Evolutionary conservation across 2,797 vertebrate species (phyloP).

Genomic region (Jordanella pulchra): DNA sequence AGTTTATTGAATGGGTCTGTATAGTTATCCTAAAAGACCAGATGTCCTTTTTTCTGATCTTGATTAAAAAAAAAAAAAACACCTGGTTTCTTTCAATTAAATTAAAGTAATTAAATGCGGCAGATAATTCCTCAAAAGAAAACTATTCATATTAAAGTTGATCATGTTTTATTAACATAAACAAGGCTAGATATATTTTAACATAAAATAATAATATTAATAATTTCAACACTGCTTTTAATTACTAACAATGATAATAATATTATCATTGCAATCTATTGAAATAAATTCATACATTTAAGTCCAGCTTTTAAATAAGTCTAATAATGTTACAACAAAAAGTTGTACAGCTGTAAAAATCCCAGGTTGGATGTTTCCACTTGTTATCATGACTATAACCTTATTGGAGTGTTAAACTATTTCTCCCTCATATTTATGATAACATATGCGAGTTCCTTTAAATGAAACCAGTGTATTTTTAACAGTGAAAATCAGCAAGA

Average conservation of each 20-base stretch:
- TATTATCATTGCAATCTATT: too few relatives aligned
- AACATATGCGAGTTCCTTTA: not conserved
- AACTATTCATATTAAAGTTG: not conserved
- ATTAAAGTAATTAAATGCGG: not conserved
- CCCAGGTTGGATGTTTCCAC: not conserved
- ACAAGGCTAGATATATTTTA: not conserved
- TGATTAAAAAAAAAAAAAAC: not conserved
- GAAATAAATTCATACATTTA: not conserved
- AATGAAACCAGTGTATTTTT: constrained; percentile 3
- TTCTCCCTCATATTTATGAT: constrained; percentile 7
- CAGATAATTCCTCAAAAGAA: not conserved
- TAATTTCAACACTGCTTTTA: too few relatives aligned
- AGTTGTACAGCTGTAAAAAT: not conserved
- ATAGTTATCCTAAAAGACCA: not conserved
- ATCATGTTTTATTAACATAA: not conserved
- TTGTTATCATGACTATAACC: not conserved
- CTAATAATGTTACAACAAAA: not conserved
- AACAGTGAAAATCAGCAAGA: constrained; percentile 17
- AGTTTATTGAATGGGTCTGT: not conserved
- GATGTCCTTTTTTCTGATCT: not conserved
- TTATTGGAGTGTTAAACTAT: constrained; percentile 7
- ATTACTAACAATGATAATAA: too few relatives aligned
- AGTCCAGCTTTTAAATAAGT: not conserved
- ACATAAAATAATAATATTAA: not conserved
- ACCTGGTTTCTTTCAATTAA: not conserved